Conservation (phyloP, 1,140 invertebrate genomes). For the Meloidogyne exigua region DNA sequence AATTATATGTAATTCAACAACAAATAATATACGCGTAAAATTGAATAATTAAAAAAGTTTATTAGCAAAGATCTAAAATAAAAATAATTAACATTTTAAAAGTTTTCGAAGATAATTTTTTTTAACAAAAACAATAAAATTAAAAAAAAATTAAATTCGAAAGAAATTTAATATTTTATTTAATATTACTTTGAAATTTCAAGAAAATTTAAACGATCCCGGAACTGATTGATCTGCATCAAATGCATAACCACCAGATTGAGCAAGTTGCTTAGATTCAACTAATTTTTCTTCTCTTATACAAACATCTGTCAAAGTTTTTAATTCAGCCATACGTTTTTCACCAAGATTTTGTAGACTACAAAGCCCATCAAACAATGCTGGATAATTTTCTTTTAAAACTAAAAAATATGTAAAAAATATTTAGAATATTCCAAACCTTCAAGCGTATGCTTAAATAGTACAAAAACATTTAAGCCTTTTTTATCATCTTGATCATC, state of each 20-base stretch:
- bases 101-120: too few relatives aligned
- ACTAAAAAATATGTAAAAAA: constrained; percentile 32
- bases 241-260: constrained; percentile 44
- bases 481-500: constrained; percentile 28
- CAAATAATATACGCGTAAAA: too few relatives aligned
- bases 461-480: constrained; percentile 35
- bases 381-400: constrained; percentile 24
- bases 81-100: too few relatives aligned
- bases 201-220: constrained; percentile 35
- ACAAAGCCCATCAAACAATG: constrained; percentile 33
- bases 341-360: constrained; percentile 25
- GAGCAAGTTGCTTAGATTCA: constrained; percentile 31
- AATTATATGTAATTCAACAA: too few relatives aligned
- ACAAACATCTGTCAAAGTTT: constrained; percentile 41
- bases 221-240: constrained; percentile 37
- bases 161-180: background rate
- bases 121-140: too few relatives aligned
- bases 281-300: constrained; percentile 39
- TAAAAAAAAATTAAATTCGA: background rate
- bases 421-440: background rate
- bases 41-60: too few relatives aligned
- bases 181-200: background rate
- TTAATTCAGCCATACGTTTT: constrained; percentile 30
- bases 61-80: too few relatives aligned
- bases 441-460: constrained; percentile 38